A percentile compares a stretch with the other conserved stretches of the same genome.
Conservation (phyloP, 2,888 invertebrate genomes). For the Leucania comma region DNA sequence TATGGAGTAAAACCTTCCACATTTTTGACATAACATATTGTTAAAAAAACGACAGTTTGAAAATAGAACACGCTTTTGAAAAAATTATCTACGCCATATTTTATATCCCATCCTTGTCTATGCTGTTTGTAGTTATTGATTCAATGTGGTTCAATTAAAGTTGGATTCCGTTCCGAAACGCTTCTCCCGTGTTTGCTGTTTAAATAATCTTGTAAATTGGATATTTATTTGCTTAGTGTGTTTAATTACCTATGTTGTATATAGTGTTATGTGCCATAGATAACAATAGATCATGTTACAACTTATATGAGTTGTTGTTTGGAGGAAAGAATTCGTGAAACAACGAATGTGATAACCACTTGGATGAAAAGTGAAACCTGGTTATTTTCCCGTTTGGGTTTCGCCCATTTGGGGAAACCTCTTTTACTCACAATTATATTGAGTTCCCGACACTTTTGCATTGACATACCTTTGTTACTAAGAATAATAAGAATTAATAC, state of each 20-base stretch:
- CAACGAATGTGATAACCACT: neutral
- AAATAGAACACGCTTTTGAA: constrained; percentile 15
- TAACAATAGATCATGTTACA: neutral
- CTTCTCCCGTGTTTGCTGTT: constrained; percentile 34
- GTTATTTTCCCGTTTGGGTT: no score
- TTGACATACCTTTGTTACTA: no score
- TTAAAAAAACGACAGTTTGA: constrained; percentile 10
- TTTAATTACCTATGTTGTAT: constrained; percentile 53
- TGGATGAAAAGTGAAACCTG: no score
- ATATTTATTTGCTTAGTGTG: constrained; percentile 40
- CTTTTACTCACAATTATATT: no score
- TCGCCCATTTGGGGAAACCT: no score
- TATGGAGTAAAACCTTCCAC: neutral
- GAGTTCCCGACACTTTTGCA: no score
- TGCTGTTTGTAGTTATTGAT: constrained; percentile 31
- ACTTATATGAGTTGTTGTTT: neutral
- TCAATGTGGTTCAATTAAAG: constrained; percentile 48
- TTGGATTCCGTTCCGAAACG: constrained; percentile 22
- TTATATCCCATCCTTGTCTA: neutral
- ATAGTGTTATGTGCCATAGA: constrained; percentile 5
- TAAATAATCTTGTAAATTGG: constrained; percentile 57
- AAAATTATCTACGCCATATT: neutral
- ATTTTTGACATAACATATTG: constrained; percentile 2
- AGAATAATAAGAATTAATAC: no score
- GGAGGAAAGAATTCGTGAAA: neutral